A percentile compares a stretch with the other conserved stretches of the same genome.
Evolutionary conservation across 2,113 vertebrate species (phyloP).

Genomic region (Eulemur rufifrons): DNA sequence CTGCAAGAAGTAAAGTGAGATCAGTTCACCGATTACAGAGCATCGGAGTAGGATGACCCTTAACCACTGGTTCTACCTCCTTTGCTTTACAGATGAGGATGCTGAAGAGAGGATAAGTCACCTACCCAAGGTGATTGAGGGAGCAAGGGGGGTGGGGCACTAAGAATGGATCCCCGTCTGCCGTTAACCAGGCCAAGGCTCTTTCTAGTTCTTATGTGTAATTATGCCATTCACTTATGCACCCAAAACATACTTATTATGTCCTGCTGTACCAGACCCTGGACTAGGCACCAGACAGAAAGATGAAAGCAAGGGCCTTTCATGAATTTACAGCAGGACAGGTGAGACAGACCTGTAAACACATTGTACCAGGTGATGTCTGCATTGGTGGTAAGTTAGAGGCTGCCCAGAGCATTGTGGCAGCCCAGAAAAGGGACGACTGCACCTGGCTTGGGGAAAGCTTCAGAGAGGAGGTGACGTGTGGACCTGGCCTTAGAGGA

Average conservation of each 20-base stretch:
- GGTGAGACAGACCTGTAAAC: not conserved
- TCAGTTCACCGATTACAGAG: not conserved
- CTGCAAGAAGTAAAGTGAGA: not conserved
- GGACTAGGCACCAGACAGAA: not conserved
- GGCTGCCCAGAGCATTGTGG: not conserved
- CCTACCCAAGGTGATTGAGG: not conserved
- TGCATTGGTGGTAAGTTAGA: not conserved
- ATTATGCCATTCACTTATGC: not conserved
- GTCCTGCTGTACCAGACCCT: not conserved
- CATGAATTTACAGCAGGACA: not conserved
- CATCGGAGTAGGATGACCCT: not conserved
- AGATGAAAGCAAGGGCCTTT: not conserved
- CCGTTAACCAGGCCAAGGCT: not conserved
- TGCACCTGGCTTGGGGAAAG: not conserved
- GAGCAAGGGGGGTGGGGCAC: fast-evolving
- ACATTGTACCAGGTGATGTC: not conserved
- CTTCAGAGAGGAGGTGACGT: not conserved
- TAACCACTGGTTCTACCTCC: not conserved
- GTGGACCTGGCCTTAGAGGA: not conserved
- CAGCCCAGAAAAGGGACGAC: not conserved
- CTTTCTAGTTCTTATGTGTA: not conserved
- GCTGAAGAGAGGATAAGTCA: not conserved
- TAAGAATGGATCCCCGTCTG: not conserved
- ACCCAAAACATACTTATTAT: not conserved
- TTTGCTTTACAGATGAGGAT: not conserved